phyloP scores from a whole-genome alignment of 2,113 vertebrate species.

The Brachirus orientalis region DNA sequence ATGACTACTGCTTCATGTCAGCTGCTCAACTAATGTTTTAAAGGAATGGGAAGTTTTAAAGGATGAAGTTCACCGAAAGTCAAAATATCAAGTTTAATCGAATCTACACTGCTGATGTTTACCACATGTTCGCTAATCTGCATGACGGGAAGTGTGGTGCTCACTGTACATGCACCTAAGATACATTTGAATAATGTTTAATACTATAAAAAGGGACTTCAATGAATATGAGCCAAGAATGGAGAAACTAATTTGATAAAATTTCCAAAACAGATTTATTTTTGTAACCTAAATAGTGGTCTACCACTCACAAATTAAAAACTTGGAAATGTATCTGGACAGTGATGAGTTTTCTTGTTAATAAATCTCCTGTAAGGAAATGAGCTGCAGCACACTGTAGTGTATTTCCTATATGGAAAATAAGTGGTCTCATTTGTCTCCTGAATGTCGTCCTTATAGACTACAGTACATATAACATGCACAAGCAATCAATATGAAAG shows the following conservation, averaged over 20 bases:
- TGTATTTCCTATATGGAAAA: conserved; percentile 7
- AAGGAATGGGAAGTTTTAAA: background rate
- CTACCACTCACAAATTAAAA: background rate
- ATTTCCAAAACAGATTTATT: background rate
- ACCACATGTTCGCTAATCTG: too few relatives aligned
- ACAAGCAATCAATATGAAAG: conserved; percentile 53
- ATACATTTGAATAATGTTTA: background rate
- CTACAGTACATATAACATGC: conserved; percentile 26
- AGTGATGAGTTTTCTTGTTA: background rate
- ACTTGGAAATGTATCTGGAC: background rate
- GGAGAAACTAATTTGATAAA: too few relatives aligned
- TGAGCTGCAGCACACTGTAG: too few relatives aligned
- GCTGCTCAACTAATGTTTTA: background rate
- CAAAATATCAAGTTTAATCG: background rate
- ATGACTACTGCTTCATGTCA: background rate
- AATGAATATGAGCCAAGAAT: background rate
- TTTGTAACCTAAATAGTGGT: background rate
- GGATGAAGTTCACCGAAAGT: too few relatives aligned
- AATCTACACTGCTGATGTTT: too few relatives aligned
- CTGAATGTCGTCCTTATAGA: conserved; percentile 28
- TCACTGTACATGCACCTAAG: background rate
- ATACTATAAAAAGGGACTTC: background rate
- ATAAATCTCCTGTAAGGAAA: conserved; percentile 17
- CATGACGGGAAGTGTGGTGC: too few relatives aligned
- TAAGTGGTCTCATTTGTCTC: conserved; percentile 16